A percentile compares a stretch with the other conserved stretches of the same genome.
Evolutionary conservation across 2,888 invertebrate genomes (phyloP).

Genomic region (Chaetogeoica ovagalla): DNA sequence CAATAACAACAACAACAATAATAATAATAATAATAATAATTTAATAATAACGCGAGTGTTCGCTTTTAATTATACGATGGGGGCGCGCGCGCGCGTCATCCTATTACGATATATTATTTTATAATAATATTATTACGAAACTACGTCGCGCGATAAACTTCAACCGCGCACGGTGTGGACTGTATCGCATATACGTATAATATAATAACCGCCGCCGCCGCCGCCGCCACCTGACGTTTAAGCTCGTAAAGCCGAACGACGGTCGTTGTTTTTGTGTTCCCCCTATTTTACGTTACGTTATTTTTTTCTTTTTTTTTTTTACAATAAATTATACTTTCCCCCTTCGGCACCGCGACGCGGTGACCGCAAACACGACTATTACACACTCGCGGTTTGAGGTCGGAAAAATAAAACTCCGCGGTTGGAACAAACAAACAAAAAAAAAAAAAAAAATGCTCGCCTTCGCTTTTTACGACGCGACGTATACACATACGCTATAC

Average conservation of each 20-base stretch:
- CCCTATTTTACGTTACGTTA: too few relatives aligned
- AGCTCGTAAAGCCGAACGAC: slow-evolving; percentile 8
- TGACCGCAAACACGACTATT: too few relatives aligned
- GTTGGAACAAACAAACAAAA: background rate
- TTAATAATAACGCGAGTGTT: too few relatives aligned
- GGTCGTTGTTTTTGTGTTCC: background rate
- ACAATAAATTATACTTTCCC: background rate
- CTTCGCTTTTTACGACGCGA: background rate
- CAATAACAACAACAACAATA: too few relatives aligned
- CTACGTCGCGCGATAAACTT: too few relatives aligned
- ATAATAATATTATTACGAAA: too few relatives aligned
- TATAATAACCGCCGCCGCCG: too few relatives aligned
- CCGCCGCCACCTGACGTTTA: slow-evolving; percentile 25
- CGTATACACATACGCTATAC: background rate
- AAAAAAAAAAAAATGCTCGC: too few relatives aligned
- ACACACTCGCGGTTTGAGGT: slow-evolving; percentile 6
- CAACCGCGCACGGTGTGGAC: too few relatives aligned
- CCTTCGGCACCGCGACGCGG: too few relatives aligned
- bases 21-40: too few relatives aligned
- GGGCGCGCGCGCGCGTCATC: background rate
- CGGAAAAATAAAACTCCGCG: background rate
- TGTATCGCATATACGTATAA: too few relatives aligned
- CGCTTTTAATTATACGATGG: slow-evolving; percentile 10
- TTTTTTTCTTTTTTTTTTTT: background rate
- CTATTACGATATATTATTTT: background rate